phyloP scores from a whole-genome alignment of 64 coral and sea anemone species.

The Pocillopora verrucosa region DNA sequence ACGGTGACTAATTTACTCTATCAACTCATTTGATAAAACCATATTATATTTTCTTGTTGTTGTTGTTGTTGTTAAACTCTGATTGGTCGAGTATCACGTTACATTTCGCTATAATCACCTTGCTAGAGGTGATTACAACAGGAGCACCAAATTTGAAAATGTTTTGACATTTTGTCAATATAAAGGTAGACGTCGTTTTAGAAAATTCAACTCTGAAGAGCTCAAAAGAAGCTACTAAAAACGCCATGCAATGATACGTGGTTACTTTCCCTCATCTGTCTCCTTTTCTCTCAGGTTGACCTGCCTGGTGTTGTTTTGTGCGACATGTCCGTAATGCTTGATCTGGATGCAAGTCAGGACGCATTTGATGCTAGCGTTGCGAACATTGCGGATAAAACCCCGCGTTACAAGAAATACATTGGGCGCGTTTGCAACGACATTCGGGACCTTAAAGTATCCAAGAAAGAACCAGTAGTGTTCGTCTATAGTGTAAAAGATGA shows the following conservation, averaged over 20 bases:
- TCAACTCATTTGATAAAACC: no score
- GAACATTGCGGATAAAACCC: constrained; percentile 63
- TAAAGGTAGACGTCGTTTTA: no score
- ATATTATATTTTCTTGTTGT: no score
- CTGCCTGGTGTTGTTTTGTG: constrained; percentile 71
- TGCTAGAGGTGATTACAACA: no score
- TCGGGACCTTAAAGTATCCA: constrained; percentile 59
- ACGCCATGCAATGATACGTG: neutral
- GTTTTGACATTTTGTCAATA: no score
- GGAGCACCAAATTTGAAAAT: no score
- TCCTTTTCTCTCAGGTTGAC: constrained; percentile 77
- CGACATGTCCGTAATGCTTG: constrained; percentile 55
- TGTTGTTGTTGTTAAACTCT: no score
- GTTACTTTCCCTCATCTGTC: neutral
- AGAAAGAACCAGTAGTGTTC: constrained; percentile 83
- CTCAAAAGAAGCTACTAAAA: neutral
- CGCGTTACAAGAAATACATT: constrained; percentile 64
- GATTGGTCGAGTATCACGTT: no score
- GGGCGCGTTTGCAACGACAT: constrained; percentile 73
- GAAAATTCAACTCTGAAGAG: no score
- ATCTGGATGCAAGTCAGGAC: constrained; percentile 63
- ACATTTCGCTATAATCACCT: no score
- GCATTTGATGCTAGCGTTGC: constrained; percentile 67
- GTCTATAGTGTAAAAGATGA: constrained; percentile 88
- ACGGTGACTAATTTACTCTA: no score